These are phyloP conservation scores for Aleiodes sp. DNA, from an alignment of 1,140 invertebrate species.

Conservation along the genomic window DNA sequence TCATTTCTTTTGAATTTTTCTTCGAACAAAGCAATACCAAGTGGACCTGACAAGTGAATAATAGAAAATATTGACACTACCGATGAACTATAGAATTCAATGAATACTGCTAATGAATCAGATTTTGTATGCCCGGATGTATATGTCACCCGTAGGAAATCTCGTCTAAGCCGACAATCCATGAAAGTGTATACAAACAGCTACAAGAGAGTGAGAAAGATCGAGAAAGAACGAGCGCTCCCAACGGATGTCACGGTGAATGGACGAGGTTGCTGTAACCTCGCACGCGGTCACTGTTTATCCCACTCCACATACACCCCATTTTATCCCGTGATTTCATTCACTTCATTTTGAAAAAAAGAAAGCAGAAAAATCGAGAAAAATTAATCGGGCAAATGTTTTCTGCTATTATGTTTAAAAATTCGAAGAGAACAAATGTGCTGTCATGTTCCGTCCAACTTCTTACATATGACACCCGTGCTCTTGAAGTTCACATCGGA, in stretches of 20 bases:
- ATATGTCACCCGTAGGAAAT: constrained; percentile 6
- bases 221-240: background rate
- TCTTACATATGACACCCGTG: background rate
- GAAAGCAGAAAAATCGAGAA: background rate
- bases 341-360: background rate
- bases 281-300: constrained; percentile 7
- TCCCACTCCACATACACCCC: background rate
- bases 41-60: no score
- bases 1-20: no score
- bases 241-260: constrained; percentile 28
- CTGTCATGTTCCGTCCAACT: background rate
- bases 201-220: background rate
- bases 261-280: constrained; percentile 24
- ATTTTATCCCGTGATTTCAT: background rate
- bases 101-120: background rate
- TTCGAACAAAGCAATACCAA: no score
- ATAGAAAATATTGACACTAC: background rate
- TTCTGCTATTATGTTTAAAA: background rate
- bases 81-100: background rate
- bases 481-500: no score
- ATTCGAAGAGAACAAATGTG: background rate
- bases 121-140: background rate
- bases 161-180: constrained; percentile 13
- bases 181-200: constrained; percentile 24
- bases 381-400: background rate